A percentile compares a stretch with the other conserved stretches of the same genome.
Evolutionary conservation across 2,888 invertebrate species (phyloP).

Genomic region (Aleiodes alternator): DNA sequence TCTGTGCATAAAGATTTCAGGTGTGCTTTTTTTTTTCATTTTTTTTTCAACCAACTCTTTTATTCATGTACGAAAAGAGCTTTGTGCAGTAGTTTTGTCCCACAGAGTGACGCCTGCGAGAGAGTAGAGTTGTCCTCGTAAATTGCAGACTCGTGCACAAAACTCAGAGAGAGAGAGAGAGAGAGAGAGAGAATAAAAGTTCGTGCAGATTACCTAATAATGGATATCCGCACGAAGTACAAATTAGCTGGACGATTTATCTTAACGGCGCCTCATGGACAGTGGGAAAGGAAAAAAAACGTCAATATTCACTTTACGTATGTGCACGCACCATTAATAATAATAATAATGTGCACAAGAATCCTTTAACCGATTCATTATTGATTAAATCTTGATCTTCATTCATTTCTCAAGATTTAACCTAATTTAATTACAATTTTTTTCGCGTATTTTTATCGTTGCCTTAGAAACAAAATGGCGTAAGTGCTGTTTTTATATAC

Average conservation of each 20-base stretch:
- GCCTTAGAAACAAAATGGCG: too few relatives aligned
- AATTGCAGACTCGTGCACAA: conserved; percentile 46
- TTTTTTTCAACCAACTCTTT: not conserved
- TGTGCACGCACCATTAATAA: conserved; percentile 40
- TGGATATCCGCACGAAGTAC: conserved; percentile 70
- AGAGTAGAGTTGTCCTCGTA: conserved; percentile 4
- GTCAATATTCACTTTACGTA: conserved; percentile 70
- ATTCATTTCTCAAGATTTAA: too few relatives aligned
- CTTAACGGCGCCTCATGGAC: conserved; percentile 64
- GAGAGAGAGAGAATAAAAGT: conserved; percentile 59
- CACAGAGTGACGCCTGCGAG: conserved; percentile 14
- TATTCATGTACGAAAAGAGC: too few relatives aligned
- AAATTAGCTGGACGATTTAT: conserved; percentile 72
- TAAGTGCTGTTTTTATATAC: too few relatives aligned
- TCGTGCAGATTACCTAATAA: conserved; percentile 69
- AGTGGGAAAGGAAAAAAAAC: conserved; percentile 20
- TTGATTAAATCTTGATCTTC: too few relatives aligned
- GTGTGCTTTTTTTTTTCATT: too few relatives aligned
- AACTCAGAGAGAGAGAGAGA: conserved; percentile 47
- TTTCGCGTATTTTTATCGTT: too few relatives aligned
- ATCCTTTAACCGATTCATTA: too few relatives aligned
- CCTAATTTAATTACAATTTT: too few relatives aligned
- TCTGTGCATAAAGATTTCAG: conserved; percentile 10
- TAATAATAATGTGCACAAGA: too few relatives aligned
- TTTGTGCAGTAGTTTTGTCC: conserved; percentile 8